Base-by-base conservation (phyloP, 30 jellyfish, hydroid and myxozoan genomes). In the Hydra vulgaris region DNA sequence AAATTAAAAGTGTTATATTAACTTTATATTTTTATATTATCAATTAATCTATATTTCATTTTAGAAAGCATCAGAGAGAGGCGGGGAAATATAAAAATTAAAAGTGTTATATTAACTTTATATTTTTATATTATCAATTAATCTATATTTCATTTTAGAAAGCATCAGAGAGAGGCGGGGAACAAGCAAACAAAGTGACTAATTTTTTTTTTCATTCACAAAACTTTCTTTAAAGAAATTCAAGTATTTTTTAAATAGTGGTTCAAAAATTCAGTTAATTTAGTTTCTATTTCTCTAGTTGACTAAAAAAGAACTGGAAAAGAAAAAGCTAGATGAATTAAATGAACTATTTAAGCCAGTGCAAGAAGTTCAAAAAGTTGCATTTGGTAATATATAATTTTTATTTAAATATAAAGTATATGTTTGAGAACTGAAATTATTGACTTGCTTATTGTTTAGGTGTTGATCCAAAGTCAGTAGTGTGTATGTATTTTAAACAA, bases 391-490 rank as follows among this genome's bases (percentile, higher is more conserved):
- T 23, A 21, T 8, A 18, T 1, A 20, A 26, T 73, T 21, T 73
- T 26, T 7, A 21, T 23, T 69, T 69, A 20, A 69, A 69, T 15
- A 21, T 1, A 69, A 19, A 24, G 8, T 69, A 19, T 3, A 40
- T 5, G 61, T 5, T 8, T 21, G 15, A 69, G 8, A 3, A 69
- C 15, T 20, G n/a, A n/a, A 56, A 16, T 69, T 69, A 69, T 20
- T 5, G 7, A 1, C 15, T 3, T 3, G 5, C 12, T 40, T 3
- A 40, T 40, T 40, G 61, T 78, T 15, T 66, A 80, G 98, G 99
- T 71, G 99, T 93, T 76, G 99, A 93, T 71, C 99, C 99, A 68
- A 93, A 93, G 56, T 93, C 99, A 0, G 96, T 93, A 17, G 88
- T 93, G 25, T 93, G 99, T 70, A 88, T 90, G 25, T 87, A 83